phyloP scores from a whole-genome alignment of 2,797 vertebrate genomes.

The Ctenopoma multispine region DNA sequence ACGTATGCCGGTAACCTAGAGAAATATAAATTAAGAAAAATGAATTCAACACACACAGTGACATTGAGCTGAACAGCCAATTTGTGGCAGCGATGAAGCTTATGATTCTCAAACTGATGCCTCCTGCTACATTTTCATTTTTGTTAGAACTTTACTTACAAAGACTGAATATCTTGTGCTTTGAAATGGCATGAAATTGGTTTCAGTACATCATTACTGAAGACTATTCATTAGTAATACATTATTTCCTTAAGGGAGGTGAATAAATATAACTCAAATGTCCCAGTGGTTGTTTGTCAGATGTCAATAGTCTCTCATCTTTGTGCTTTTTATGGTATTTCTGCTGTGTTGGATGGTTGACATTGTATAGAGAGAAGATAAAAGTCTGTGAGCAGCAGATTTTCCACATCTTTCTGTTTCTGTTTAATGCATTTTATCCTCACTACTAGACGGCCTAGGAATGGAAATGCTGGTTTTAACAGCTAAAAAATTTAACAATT shows the following conservation, averaged over 20 bases:
- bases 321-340: background rate
- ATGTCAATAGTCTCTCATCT: slow-evolving; percentile 10
- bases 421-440: background rate
- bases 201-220: slow-evolving; percentile 10
- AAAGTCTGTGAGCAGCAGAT: background rate
- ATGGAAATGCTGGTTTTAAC: background rate
- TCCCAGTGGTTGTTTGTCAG: slow-evolving; percentile 2
- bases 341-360: background rate
- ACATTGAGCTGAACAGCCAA: slow-evolving; percentile 40
- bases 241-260: slow-evolving; percentile 5
- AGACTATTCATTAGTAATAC: slow-evolving; percentile 7
- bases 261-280: background rate
- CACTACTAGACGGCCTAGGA: background rate
- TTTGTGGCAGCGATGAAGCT: slow-evolving; percentile 21
- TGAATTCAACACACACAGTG: slow-evolving; percentile 23
- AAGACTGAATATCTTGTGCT: slow-evolving; percentile 30
- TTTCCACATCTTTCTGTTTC: background rate
- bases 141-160: slow-evolving; percentile 18
- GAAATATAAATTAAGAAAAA: slow-evolving; percentile 38
- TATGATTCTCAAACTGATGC: slow-evolving; percentile 20
- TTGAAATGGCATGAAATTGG: slow-evolving; percentile 34
- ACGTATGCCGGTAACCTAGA: background rate
- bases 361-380: background rate
- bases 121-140: slow-evolving; percentile 8
- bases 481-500: background rate